Evolutionary conservation across 1,140 invertebrate species (phyloP), one percentile per base, ranked within the genome.

Genomic region (Neelides sp.): DNA sequence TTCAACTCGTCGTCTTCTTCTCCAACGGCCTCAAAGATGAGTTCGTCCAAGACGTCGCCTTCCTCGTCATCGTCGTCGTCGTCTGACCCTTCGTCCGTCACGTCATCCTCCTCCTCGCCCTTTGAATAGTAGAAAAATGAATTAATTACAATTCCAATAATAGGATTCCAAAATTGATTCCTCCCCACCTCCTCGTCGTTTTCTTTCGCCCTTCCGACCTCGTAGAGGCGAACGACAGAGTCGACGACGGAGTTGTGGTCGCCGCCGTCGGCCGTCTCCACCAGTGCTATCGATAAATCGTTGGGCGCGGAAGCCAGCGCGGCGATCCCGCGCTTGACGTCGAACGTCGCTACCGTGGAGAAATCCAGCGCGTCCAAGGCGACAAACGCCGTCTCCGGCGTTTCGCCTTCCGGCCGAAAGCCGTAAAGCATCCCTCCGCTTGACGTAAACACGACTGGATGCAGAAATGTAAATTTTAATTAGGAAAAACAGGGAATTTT

Each of bases 281-380:
- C 83, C 1, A 89, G 68, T 0, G 82, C 81, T 44, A 89, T 80
- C 66, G 87, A 82, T 17, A 60, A 48, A 36, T 57, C 50, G 42
- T 60, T 60, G 7, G 48, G 55, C 27, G 55, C 54, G 5, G 51
- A 40, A 22, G 55, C 52, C 12, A 60, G 43, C 23, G 28, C 36
- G 20, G 27, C 35, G 8, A 54, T 43, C 10, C 28, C 26, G 15
- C 78, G 76, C 64, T 86, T 88, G 3, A 91, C 81, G 70, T 93
- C 89, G 54, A 85, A 80, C 0, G 90, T 94, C 0, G 87, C 85
- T 65, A 96, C 95, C 58, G 79, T 88, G 26, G 81, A 84, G 65
- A 98, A 98, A 69, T 97, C 89, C 50, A 79, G 79, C 4, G 89
- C 79, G 73, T 98, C 92, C 54, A 98, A 73, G 4, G 89, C 93